Evolutionary conservation across 2,888 invertebrate species (phyloP).

Genomic region (Cacoxenus indagator): DNA sequence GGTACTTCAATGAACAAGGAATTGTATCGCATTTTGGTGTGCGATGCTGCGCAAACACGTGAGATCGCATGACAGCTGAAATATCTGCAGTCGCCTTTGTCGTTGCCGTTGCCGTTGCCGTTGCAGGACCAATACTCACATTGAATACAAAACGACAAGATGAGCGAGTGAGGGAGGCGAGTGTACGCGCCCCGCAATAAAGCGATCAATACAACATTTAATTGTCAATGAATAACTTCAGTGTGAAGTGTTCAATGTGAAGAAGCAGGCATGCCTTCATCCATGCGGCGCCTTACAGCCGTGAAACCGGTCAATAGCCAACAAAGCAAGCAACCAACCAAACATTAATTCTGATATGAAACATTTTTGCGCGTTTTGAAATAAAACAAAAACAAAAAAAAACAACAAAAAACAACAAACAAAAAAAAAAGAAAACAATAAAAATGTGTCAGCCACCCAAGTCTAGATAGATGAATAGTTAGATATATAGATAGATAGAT

Average conservation of each 20-base stretch:
- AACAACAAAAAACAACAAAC: background rate
- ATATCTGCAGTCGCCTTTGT: background rate
- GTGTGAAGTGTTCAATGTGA: background rate
- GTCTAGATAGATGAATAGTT: background rate
- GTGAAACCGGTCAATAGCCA: background rate
- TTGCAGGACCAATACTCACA: too few species aligned
- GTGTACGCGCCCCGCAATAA: constrained; percentile 42
- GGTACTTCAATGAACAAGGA: constrained; percentile 1
- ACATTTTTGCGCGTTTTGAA: constrained; percentile 22
- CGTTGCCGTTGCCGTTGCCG: too few species aligned
- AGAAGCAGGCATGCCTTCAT: background rate
- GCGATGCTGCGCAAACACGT: background rate
- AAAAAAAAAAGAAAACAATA: background rate
- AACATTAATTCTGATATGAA: background rate
- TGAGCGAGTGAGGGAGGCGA: background rate
- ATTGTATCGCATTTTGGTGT: background rate
- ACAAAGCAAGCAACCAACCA: background rate
- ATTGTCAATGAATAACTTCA: constrained; percentile 53
- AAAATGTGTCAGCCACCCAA: constrained; percentile 21
- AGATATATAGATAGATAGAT: background rate
- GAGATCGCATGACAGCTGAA: background rate
- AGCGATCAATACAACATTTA: constrained; percentile 56
- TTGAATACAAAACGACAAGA: too few species aligned
- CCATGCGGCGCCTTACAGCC: too few species aligned
- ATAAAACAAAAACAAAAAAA: background rate